These are phyloP conservation scores for Leguminivora glycinivorella DNA, from an alignment of 1,140 invertebrate genomes.

Conservation along the genomic window DNA sequence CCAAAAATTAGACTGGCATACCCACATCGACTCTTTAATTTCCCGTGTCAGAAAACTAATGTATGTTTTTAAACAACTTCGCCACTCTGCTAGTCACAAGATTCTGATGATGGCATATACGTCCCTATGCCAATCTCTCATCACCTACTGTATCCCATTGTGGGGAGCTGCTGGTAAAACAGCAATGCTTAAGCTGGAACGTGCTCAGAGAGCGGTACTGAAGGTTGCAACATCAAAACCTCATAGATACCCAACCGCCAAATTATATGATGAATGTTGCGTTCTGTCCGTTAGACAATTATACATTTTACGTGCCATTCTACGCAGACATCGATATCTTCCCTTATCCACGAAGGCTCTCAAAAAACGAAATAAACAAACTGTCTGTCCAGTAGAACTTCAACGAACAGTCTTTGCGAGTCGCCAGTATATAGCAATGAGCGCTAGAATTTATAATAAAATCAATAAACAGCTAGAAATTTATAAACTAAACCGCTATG, in stretches of 20 bases:
- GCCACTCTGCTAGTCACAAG: slow-evolving; percentile 25
- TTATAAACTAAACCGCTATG: not conserved
- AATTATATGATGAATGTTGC: slow-evolving; percentile 33
- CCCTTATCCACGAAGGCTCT: not conserved
- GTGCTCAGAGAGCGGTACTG: slow-evolving; percentile 12
- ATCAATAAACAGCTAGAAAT: not conserved
- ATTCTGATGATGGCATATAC: slow-evolving; percentile 33
- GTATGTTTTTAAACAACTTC: slow-evolving; percentile 37
- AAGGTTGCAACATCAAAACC: not conserved
- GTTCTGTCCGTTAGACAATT: not conserved
- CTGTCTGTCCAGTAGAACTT: not conserved
- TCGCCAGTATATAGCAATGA: not conserved
- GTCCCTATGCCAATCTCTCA: slow-evolving; percentile 33
- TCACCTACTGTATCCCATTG: slow-evolving; percentile 32
- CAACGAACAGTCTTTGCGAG: not conserved
- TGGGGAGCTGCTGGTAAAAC: slow-evolving; percentile 31
- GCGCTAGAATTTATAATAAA: not conserved
- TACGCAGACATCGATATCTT: not conserved
- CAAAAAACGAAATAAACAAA: too few species aligned
- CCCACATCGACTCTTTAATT: slow-evolving; percentile 29
- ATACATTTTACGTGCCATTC: not conserved
- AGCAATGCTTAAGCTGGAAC: not conserved
- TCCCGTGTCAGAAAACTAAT: slow-evolving; percentile 30
- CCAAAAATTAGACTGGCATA: slow-evolving; percentile 22
- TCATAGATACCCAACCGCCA: not conserved